Evolutionary conservation across 2,888 invertebrate genomes (phyloP), one percentile per base, ranked within the genome.

Genomic region (Listrodromus nycthemerus): DNA sequence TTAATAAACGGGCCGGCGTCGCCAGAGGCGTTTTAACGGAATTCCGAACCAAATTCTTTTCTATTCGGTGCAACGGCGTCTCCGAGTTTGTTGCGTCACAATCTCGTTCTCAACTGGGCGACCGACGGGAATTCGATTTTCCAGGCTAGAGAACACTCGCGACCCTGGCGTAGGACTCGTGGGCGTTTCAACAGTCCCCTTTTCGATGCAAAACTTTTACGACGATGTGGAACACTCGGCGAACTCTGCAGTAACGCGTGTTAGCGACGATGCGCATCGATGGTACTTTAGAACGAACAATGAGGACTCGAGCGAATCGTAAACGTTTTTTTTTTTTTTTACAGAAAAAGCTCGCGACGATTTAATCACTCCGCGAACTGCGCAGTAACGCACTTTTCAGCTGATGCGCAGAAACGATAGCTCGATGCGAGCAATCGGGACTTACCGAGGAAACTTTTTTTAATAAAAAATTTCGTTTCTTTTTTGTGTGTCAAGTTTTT

Each of bases 81-180:
- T 8, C 21, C 10, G 21, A 19, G 55, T 55, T 33, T 65, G 58
- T 76, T 67, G 52, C 52, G 13, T 48, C 67, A 76, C 66, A 50
- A 66, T 76, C 67, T 21, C 33, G 37, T 67, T 50, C 52, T 6
- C 8, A 55, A 55, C 13, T 55, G 19, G 21, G 55, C 55, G 55
- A 24, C 24, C 55, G 3, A 24, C 21, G 55, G 21, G 8, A 55
- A 55, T 55, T 55, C 21, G 1, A 24, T 55, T 55, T 55, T 55
- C 55, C 55, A 8, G 21, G 10, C 55, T 55, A 13, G 24, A 24
- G 55, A 55, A 55, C 55, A 55, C 55, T 55, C 24, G 41, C 41
- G 13, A 55, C n/a, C 13, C 10, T 19, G 21, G 41, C 41, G 41
- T 13, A 10, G 21, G 21, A 55, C 50, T 24, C 21, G 55, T 13